phyloP scores from a whole-genome alignment of 2,113 vertebrate genomes.

The Apteryx mantelli region DNA sequence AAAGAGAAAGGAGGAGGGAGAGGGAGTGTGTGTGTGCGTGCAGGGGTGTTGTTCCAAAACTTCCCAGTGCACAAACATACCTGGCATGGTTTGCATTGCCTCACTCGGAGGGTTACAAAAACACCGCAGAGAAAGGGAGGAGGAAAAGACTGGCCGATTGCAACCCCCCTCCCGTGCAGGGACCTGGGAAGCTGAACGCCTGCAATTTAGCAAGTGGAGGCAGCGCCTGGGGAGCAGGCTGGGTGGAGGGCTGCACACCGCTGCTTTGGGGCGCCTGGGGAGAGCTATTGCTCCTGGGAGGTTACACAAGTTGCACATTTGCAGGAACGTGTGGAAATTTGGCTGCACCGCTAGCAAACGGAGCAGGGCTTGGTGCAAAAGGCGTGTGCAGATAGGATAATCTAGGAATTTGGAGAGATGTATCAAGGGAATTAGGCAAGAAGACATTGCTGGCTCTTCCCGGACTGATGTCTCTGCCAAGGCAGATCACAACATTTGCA shows the following conservation, averaged over 20 bases:
- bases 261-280: neutral
- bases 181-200: neutral
- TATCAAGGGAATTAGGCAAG: neutral
- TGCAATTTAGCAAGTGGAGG: neutral
- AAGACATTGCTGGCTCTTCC: neutral
- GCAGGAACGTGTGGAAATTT: neutral
- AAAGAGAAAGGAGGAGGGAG: neutral
- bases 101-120: neutral
- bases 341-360: neutral
- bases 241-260: too few species aligned
- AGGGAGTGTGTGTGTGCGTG: neutral
- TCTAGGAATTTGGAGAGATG: neutral
- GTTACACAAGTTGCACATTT: neutral
- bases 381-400: neutral
- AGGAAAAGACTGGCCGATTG: neutral
- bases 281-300: neutral
- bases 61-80: neutral
- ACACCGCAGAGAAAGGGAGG: neutral
- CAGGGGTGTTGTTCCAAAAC: neutral
- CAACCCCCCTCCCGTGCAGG: neutral
- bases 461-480: neutral
- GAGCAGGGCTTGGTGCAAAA: neutral
- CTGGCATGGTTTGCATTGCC: neutral
- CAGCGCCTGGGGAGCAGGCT: neutral
- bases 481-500: neutral